Base-by-base conservation (phyloP, 2,888 invertebrate genomes). In the Lasioglossum malachurum region DNA sequence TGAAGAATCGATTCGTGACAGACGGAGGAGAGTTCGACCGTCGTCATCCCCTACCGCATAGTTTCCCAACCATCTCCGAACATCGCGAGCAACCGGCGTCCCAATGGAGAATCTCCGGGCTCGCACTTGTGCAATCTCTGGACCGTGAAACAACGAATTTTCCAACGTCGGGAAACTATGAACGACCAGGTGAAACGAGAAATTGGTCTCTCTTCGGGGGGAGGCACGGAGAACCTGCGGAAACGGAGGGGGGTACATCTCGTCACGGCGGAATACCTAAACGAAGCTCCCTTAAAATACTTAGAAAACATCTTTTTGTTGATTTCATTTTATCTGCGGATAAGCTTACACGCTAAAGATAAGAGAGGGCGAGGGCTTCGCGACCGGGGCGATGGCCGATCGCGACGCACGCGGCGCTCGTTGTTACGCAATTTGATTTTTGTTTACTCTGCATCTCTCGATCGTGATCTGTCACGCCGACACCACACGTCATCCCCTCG, bases 261-360 rank as follows among this genome's bases (percentile, higher is more conserved):
- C 60, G 27, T 64, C 53, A 53, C 27, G 60, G 60, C 60, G 60
- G 38, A 46, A 44, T 35, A 60, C 64, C 75, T 80, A 86, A 78
- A 64, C 72, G 83, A 87, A 87, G 81, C 84, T 82, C n/a, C 57
- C 79, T 67, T 84, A 67, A 83, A 87, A 64, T 76, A 75, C 67
- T 80, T 81, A 83, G 82, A 78, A 87, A 87, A 86, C 73, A 75
- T 38, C n/a, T 77, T 27, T 60, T n/a, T 60, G 4, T 27, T 60
- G 44, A 44, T 44, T 44, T 44, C 10, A 41, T 1, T 23, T 73
- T 53, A 23, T 53, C 53, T 44, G 78, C 87, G 78, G 73, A 69
- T 82, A 38, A 86, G 87, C 78, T 87, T 83, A 83, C 69, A 71
- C 41, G 23, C 83, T 81, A 81, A 64, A 79, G 80, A 53, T 23